Conservation (phyloP, 1,140 invertebrate species). For the Neodiprion virginianus region DNA sequence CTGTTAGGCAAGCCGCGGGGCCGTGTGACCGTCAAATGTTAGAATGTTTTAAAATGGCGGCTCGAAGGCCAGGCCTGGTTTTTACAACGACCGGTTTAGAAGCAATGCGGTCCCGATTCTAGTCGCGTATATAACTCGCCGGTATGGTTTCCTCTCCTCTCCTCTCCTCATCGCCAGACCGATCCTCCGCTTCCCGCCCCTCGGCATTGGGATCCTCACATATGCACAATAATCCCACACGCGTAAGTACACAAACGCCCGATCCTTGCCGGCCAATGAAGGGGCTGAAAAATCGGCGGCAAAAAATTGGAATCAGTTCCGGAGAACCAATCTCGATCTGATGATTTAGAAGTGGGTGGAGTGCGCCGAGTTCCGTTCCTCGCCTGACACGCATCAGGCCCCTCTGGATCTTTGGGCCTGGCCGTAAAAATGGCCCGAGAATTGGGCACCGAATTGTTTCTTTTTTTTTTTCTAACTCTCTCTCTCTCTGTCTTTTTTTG, state of each 20-base stretch:
- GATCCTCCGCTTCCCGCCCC: neutral
- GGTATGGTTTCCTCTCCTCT: neutral
- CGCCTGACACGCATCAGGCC: neutral
- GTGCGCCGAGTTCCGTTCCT: neutral
- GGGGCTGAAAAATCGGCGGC: neutral
- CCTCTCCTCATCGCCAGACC: neutral
- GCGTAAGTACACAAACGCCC: too few species aligned
- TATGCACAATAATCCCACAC: neutral
- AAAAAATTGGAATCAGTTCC: neutral
- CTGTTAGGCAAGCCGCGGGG: constrained; percentile 52
- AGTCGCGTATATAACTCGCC: neutral
- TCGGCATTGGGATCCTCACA: neutral
- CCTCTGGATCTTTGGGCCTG: neutral
- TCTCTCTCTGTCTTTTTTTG: too few species aligned
- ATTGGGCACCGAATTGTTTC: neutral
- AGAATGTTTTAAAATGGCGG: constrained; percentile 58
- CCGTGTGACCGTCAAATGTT: constrained; percentile 54
- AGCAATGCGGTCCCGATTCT: constrained; percentile 25
- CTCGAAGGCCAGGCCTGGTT: constrained; percentile 52
- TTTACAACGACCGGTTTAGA: constrained; percentile 57
- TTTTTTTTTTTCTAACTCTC: too few species aligned
- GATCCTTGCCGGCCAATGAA: neutral
- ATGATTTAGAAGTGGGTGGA: neutral
- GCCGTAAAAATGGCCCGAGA: neutral
- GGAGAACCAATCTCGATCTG: neutral